Evolutionary conservation across 2,797 vertebrate species (phyloP), one percentile per base, ranked within the genome.

Genomic region (Bovichtus diacanthus): DNA sequence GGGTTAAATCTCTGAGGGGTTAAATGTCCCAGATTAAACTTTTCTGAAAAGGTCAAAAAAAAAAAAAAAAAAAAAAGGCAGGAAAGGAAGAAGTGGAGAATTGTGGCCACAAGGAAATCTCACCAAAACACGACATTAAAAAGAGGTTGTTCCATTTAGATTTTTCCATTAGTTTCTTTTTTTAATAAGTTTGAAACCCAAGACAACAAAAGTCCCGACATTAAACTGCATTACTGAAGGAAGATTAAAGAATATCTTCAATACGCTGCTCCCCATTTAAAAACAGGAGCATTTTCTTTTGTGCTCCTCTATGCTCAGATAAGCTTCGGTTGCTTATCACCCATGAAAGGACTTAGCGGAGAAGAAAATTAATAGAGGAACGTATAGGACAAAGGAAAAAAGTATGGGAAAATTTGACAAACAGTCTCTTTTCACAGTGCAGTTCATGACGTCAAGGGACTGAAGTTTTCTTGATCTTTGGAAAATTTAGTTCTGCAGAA

Each of bases 141-240:
- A 55, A 15, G 27, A 64, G 19, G 9, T 31, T 36, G 44, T 70
- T 76, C 67, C 34, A 69, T 6, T 6, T 29, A 18, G 21, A 27
- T 53, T 31, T 56, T 41, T 65, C 27, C 5, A 8, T 15, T 47
- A 3, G 13, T 56, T 69, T 66, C n/a, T n/a, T 44, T 72, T 64
- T 53, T 54, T 15, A 15, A 59, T 29, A 60, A 54, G 34, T 72
- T 55, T 61, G 23, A 69, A 73, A 70, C 21, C 23, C 34, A 50
- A 71, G 38, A 78, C 65, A 76, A 65, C 60, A 59, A 55, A 76
- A 69, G 78, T 67, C 49, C 64, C 27, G 76, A 76, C 60, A 73
- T 80, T 60, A 70, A 84, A 82, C 62, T 59, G 74, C 68, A 74
- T 58, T 70, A 69, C 78, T 1, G 16, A 70, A 80, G 53, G 1